Evolutionary conservation across 2,888 invertebrate species (phyloP).

Genomic region (Aporophyla lueneburgensis): DNA sequence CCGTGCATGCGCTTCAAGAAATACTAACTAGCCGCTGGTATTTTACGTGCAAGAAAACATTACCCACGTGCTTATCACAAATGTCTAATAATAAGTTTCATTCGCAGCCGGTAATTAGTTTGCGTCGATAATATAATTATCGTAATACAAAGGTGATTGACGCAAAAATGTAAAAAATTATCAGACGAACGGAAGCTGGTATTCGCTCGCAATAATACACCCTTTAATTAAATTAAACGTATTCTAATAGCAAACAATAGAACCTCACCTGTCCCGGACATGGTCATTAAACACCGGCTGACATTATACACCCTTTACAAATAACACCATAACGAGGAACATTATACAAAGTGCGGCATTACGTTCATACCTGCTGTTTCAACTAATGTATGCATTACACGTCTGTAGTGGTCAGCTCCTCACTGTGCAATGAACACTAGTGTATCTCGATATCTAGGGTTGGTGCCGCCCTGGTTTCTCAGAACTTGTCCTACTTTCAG

Average conservation of each 20-base stretch:
- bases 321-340: conserved; percentile 17
- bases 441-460: conserved; percentile 61
- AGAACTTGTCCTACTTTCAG: conserved; percentile 58
- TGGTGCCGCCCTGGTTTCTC: conserved; percentile 62
- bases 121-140: conserved; percentile 16
- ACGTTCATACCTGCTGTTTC: conserved; percentile 52
- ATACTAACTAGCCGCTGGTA: conserved; percentile 22
- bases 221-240: conserved; percentile 31
- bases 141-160: background rate
- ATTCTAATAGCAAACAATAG: conserved; percentile 37
- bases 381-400: conserved; percentile 55
- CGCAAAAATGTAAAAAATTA: background rate
- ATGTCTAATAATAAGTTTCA: conserved; percentile 45
- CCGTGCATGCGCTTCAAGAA: background rate
- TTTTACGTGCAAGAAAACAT: conserved; percentile 26
- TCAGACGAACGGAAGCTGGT: conserved; percentile 25
- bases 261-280: conserved; percentile 44
- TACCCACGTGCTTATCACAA: conserved; percentile 39
- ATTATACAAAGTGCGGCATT: conserved; percentile 22
- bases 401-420: conserved; percentile 50
- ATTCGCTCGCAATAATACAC: conserved; percentile 15
- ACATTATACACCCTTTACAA: conserved; percentile 43
- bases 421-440: conserved; percentile 34
- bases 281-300: conserved; percentile 29
- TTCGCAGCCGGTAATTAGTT: conserved; percentile 38